Evolutionary conservation across 1,140 invertebrate genomes (phyloP).

Genomic region (Meloidogyne hapla): DNA sequence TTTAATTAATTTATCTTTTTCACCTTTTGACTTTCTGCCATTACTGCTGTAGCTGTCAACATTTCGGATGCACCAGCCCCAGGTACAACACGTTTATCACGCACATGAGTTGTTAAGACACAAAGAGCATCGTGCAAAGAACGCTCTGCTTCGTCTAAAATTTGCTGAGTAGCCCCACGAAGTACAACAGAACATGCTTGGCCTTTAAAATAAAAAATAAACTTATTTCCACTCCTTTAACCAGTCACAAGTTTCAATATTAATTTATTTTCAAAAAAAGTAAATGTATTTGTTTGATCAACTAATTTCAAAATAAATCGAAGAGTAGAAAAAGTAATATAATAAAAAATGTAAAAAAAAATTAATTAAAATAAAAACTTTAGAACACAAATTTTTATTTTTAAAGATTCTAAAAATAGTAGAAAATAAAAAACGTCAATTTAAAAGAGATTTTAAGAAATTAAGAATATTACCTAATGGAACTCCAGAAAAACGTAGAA

Average conservation of each 20-base stretch:
- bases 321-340: too few relatives aligned
- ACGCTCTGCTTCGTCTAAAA: constrained; percentile 95
- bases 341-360: background rate
- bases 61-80: constrained; percentile 74
- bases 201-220: constrained; percentile 76
- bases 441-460: too few relatives aligned
- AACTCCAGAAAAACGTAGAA: constrained; percentile 84
- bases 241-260: too few relatives aligned
- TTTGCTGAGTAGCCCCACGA: constrained; percentile 97
- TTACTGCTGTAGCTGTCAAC: constrained; percentile 89
- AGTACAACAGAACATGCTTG: constrained; percentile 96
- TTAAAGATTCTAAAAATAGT: too few relatives aligned
- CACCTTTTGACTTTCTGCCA: constrained; percentile 74
- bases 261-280: too few relatives aligned
- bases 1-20: too few relatives aligned
- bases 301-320: too few relatives aligned
- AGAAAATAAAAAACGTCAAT: too few relatives aligned
- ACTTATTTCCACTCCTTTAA: too few relatives aligned
- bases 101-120: constrained; percentile 90
- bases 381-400: constrained; percentile 35
- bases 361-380: constrained; percentile 17
- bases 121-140: constrained; percentile 97
- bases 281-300: too few relatives aligned
- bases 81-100: constrained; percentile 71
- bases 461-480: constrained; percentile 48